phyloP scores from a whole-genome alignment of 2,888 invertebrate genomes.

The Helicoverpa assulta region DNA sequence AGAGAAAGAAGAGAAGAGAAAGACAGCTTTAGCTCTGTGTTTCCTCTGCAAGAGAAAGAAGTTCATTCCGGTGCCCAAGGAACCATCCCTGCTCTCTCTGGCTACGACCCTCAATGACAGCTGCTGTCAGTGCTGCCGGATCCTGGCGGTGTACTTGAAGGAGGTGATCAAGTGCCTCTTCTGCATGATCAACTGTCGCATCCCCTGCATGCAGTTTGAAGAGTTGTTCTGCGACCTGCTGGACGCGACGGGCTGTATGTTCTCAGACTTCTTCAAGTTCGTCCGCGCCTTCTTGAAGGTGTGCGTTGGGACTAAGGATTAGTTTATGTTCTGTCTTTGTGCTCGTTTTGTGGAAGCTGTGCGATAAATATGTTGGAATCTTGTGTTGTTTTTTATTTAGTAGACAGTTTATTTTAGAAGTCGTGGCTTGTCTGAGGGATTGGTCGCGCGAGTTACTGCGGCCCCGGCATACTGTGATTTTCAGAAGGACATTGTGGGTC shows the following conservation, averaged over 20 bases:
- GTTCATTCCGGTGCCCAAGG: background rate
- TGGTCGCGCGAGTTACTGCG: too few species aligned
- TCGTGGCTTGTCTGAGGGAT: too few species aligned
- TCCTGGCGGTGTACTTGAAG: background rate
- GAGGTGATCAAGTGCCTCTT: background rate
- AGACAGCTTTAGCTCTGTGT: background rate
- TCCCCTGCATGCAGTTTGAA: background rate
- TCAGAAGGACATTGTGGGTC: too few species aligned
- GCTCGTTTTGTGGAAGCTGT: background rate
- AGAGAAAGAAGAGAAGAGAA: background rate
- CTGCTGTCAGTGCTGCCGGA: background rate
- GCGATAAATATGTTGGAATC: background rate
- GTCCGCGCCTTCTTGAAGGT: background rate
- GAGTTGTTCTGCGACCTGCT: background rate
- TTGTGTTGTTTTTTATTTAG: background rate
- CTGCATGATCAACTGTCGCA: background rate
- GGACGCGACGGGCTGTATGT: background rate
- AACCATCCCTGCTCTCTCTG: background rate
- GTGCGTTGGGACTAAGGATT: background rate
- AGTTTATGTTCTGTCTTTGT: background rate
- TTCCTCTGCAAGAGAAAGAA: conserved; percentile 2
- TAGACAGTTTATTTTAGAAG: too few species aligned
- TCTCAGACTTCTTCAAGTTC: background rate
- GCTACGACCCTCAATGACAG: background rate
- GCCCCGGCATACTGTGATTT: too few species aligned